phyloP scores from a whole-genome alignment of 1,140 invertebrate genomes.

The Drosophila paulistorum region DNA sequence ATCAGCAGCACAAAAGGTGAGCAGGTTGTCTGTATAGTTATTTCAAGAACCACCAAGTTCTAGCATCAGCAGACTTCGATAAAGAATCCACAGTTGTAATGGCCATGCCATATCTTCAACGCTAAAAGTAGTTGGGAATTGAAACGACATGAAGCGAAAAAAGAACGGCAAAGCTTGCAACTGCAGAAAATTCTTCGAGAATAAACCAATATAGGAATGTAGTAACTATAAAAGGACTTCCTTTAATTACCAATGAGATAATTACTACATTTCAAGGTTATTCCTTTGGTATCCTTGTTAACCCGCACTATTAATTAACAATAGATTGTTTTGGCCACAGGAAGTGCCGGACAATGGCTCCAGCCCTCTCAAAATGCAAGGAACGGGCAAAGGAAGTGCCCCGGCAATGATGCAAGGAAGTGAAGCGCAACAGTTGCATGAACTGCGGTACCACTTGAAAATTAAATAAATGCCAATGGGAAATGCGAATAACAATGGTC shows the following conservation, averaged over 20 bases:
- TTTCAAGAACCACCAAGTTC: no score
- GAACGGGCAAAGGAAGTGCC: constrained; percentile 29
- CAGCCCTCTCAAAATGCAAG: not conserved
- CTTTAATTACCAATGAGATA: not conserved
- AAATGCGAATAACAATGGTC: constrained; percentile 64
- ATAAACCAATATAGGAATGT: not conserved
- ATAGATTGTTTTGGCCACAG: constrained; percentile 71
- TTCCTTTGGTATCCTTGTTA: constrained; percentile 36
- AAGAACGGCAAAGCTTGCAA: no score
- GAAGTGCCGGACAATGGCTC: constrained; percentile 53
- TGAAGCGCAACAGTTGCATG: constrained; percentile 76
- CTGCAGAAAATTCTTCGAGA: not conserved
- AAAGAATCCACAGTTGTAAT: no score
- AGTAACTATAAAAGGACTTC: not conserved
- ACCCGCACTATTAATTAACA: constrained; percentile 66
- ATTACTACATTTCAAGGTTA: constrained; percentile 25
- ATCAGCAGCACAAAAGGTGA: no score
- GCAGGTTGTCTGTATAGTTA: no score
- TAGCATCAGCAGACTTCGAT: no score
- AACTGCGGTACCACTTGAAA: constrained; percentile 71
- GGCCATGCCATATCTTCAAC: no score
- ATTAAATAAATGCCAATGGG: constrained; percentile 61
- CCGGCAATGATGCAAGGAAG: constrained; percentile 28
- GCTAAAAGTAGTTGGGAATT: no score
- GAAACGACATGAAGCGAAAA: no score